Conservation (phyloP, 2,888 invertebrate species). For the Eupithecia tripunctaria region DNA sequence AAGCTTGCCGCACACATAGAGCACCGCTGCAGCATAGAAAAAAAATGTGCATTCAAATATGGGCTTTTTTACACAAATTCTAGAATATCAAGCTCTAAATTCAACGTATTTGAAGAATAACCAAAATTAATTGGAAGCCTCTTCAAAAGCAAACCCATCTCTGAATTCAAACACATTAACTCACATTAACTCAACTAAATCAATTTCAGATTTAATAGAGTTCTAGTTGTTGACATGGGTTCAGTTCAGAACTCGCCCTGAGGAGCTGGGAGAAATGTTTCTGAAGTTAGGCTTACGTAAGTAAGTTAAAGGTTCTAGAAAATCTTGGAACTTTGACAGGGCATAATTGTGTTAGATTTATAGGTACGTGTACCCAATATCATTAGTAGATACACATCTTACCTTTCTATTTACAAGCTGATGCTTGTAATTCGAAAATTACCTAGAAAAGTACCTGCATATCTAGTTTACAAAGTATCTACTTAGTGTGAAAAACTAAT, state of each 20-base stretch:
- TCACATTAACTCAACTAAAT: not conserved
- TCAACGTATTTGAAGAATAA: not conserved
- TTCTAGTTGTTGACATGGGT: constrained; percentile 16
- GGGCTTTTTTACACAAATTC: no score
- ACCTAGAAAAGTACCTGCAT: no score
- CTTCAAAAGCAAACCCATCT: not conserved
- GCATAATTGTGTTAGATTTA: not conserved
- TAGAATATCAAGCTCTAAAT: not conserved
- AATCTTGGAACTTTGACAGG: not conserved
- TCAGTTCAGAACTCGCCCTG: not conserved
- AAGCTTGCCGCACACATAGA: no score
- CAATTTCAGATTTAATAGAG: not conserved
- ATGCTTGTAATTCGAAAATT: not conserved
- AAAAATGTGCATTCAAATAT: no score
- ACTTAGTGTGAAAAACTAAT: no score
- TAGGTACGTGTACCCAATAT: no score
- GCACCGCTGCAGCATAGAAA: no score
- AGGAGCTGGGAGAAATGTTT: not conserved
- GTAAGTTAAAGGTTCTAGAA: not conserved
- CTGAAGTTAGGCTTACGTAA: not conserved
- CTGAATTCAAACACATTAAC: not conserved
- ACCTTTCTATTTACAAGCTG: no score
- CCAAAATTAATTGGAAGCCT: not conserved
- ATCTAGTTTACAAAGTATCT: no score
- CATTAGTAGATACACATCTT: no score